phyloP scores from a whole-genome alignment of 2,113 vertebrate species.

The Pterophyllum scalare region DNA sequence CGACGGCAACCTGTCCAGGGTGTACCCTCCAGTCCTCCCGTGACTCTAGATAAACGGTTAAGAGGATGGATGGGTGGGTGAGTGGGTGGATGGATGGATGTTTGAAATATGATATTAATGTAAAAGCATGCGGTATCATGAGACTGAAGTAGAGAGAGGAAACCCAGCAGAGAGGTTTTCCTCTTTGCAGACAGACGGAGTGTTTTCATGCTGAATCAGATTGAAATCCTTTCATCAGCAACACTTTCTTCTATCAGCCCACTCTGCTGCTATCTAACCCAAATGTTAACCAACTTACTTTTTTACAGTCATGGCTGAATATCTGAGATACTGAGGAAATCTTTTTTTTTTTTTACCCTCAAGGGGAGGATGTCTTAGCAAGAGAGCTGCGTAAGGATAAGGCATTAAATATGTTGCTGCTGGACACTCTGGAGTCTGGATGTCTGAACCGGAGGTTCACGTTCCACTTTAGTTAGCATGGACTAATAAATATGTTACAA shows the following conservation, averaged over 20 bases:
- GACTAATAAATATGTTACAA: neutral
- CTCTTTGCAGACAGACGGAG: slow-evolving; percentile 53
- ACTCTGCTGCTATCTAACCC: slow-evolving; percentile 57
- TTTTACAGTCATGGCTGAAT: slow-evolving; percentile 6
- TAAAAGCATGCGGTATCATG: slow-evolving; percentile 13
- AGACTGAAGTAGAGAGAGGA: neutral
- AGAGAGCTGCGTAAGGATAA: neutral
- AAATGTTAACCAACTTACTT: slow-evolving; percentile 51
- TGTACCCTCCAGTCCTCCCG: neutral
- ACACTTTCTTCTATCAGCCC: slow-evolving; percentile 45
- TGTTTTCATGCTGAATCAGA: slow-evolving; percentile 58
- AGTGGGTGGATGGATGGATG: no score
- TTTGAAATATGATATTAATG: neutral
- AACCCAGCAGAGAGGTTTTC: neutral
- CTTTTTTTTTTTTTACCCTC: neutral
- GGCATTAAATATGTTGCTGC: neutral
- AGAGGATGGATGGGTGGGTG: neutral
- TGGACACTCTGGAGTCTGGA: neutral
- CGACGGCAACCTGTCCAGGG: neutral
- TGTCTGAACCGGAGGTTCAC: neutral
- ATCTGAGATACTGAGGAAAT: slow-evolving; percentile 2
- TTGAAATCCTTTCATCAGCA: slow-evolving; percentile 51
- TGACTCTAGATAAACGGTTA: neutral
- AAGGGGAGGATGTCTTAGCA: neutral
- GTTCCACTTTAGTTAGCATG: neutral